A percentile compares a stretch with the other conserved stretches of the same genome.
Evolutionary conservation across 2,113 vertebrate genomes (phyloP).

Genomic region (Heptranchias perlo): DNA sequence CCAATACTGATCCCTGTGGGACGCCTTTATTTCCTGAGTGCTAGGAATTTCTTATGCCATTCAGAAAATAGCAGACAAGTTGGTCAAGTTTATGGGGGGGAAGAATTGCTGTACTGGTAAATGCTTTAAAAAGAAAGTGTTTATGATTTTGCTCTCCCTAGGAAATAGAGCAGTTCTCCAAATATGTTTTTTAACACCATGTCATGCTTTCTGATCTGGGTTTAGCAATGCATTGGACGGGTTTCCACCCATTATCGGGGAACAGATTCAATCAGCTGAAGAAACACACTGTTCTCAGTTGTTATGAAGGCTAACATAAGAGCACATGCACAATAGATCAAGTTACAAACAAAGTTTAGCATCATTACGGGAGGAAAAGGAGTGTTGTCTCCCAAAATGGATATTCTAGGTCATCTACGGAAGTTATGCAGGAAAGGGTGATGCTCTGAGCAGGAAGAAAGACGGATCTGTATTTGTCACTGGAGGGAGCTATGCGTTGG

Average conservation of each 20-base stretch:
- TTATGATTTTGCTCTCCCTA: not conserved
- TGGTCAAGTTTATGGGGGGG: not conserved
- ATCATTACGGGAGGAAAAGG: not conserved
- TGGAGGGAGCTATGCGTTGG: not conserved
- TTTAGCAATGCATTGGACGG: not conserved
- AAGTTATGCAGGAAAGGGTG: not conserved
- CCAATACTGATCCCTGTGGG: not conserved
- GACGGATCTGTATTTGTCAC: not conserved
- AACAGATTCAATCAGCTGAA: not conserved
- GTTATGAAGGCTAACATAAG: not conserved
- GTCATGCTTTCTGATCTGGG: not conserved
- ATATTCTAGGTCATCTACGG: not conserved
- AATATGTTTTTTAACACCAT: not conserved
- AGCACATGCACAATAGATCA: not conserved
- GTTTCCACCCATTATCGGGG: not conserved
- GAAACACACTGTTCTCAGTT: not conserved
- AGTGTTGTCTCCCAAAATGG: not conserved
- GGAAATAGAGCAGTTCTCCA: not conserved
- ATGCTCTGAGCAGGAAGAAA: not conserved
- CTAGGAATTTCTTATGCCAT: not conserved
- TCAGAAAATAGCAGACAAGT: not conserved
- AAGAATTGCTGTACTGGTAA: too few species aligned
- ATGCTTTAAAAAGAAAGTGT: not conserved
- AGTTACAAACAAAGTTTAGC: not conserved
- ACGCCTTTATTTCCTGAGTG: not conserved